Evolutionary conservation across 2,888 invertebrate species (phyloP).

Genomic region (Bellardia bayeri): DNA sequence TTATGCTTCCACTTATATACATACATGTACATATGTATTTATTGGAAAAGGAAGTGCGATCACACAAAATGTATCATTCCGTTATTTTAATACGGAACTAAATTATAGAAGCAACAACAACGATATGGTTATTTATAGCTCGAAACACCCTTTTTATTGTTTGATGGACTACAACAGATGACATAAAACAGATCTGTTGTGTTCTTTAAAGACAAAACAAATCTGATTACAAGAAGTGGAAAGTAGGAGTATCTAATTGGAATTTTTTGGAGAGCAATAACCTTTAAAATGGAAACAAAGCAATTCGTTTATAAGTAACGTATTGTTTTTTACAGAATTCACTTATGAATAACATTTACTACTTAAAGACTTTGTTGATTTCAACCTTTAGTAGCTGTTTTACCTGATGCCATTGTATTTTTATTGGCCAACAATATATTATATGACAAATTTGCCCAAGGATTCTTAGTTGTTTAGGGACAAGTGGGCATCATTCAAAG

Average conservation of each 20-base stretch:
- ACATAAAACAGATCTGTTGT: neutral
- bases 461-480: too few relatives aligned
- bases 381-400: too few relatives aligned
- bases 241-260: neutral
- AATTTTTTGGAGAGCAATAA: slow-evolving; percentile 22
- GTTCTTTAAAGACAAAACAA: neutral
- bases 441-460: too few relatives aligned
- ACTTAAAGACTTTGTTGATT: too few relatives aligned
- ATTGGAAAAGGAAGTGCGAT: neutral
- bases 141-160: neutral
- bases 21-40: too few relatives aligned
- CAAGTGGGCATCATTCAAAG: too few relatives aligned
- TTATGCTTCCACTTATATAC: neutral
- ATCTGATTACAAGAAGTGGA: neutral
- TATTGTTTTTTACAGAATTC: too few relatives aligned
- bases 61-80: neutral
- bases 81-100: slow-evolving; percentile 10
- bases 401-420: too few relatives aligned
- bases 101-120: neutral
- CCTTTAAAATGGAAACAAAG: neutral
- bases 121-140: neutral
- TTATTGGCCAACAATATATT: too few relatives aligned
- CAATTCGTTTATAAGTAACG: too few relatives aligned
- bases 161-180: neutral
- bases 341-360: too few relatives aligned